Conservation (phyloP, 2,113 vertebrate genomes). For the Pollachius pollachius region DNA sequence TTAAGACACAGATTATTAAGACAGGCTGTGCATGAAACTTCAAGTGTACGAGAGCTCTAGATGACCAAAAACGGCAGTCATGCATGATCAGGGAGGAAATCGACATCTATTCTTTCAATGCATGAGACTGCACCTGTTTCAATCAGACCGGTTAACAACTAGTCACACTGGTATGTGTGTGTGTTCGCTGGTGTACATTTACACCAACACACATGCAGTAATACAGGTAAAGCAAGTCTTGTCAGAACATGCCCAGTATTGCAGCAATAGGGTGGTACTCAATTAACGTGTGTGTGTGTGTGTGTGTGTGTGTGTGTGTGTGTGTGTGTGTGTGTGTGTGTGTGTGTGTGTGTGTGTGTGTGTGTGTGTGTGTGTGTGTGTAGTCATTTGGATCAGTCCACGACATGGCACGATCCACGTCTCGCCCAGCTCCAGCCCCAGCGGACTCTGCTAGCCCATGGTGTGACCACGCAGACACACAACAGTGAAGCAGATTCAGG, state of each 20-base stretch:
- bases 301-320: conserved; percentile 38
- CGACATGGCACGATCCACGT: conserved; percentile 72
- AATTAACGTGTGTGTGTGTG: conserved; percentile 22
- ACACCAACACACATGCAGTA: conserved; percentile 22
- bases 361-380: conserved; percentile 34
- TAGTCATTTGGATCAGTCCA: conserved; percentile 71
- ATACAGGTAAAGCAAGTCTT: conserved; percentile 66
- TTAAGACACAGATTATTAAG: too few species aligned
- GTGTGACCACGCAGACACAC: conserved; percentile 59
- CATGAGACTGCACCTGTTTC: too few species aligned
- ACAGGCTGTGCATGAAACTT: too few species aligned
- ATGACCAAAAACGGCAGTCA: too few species aligned
- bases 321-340: conserved; percentile 37
- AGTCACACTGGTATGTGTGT: background rate
- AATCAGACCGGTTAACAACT: too few species aligned
- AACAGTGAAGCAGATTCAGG: conserved; percentile 64
- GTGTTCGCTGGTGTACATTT: conserved; percentile 1
- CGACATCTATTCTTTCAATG: too few species aligned
- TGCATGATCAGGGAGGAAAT: too few species aligned
- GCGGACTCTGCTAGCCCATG: conserved; percentile 49
- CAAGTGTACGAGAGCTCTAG: too few species aligned
- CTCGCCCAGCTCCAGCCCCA: conserved; percentile 56
- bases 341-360: conserved; percentile 37
- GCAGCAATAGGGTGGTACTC: conserved; percentile 31
- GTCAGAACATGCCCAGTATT: conserved; percentile 7